Evolutionary conservation across 2,888 invertebrate species (phyloP).

Genomic region (Hyposoter dolosus): DNA sequence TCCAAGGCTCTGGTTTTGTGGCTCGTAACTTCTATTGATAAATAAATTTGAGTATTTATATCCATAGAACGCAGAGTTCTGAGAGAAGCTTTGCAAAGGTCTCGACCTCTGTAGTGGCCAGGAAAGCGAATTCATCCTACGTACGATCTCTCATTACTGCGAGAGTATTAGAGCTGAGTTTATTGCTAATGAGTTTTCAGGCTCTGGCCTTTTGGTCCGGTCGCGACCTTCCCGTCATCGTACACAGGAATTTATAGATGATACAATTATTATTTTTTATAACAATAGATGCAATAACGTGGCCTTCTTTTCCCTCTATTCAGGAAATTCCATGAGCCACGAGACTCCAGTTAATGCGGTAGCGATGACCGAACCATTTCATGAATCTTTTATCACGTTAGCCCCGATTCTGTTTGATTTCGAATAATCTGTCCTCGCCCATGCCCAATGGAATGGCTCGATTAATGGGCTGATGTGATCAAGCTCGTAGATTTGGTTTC

Average conservation of each 20-base stretch:
- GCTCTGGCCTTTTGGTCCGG: conserved; percentile 39
- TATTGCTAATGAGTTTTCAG: conserved; percentile 61
- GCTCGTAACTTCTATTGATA: conserved; percentile 9
- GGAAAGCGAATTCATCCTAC: conserved; percentile 43
- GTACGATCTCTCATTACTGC: conserved; percentile 39
- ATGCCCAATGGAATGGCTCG: background rate
- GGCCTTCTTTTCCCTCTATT: background rate
- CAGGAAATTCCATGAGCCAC: background rate
- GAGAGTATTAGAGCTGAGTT: conserved; percentile 52
- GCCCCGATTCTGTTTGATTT: background rate
- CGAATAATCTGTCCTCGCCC: background rate
- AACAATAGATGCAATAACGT: conserved; percentile 11
- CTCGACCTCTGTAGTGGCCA: conserved; percentile 27
- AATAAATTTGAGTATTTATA: conserved; percentile 9
- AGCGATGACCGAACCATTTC: background rate
- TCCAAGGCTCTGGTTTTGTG: background rate
- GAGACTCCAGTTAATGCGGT: background rate
- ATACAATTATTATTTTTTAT: conserved; percentile 14
- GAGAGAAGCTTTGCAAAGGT: conserved; percentile 28
- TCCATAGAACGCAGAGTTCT: conserved; percentile 2
- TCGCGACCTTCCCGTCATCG: conserved; percentile 48
- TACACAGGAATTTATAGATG: conserved; percentile 8
- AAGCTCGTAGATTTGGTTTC: background rate
- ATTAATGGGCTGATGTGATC: background rate
- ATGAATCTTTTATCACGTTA: background rate